These are phyloP conservation scores for Drosophila subsilvestris DNA, from an alignment of 2,888 invertebrate genomes.

Conservation along the genomic window DNA sequence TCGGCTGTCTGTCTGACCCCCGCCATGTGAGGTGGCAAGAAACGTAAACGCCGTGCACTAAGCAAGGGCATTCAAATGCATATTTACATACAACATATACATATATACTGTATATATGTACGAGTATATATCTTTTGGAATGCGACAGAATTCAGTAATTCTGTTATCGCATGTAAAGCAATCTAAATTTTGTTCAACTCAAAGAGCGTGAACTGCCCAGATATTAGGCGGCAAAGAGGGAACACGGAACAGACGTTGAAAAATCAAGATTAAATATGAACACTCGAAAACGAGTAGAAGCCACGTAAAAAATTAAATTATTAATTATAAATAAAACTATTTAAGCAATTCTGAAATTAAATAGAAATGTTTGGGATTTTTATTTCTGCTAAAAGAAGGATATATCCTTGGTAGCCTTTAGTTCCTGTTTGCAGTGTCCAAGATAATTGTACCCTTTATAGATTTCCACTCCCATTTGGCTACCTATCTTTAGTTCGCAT, in stretches of 20 bases:
- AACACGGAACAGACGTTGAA: neutral
- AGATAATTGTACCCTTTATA: neutral
- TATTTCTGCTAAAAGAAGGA: too few relatives aligned
- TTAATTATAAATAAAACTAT: neutral
- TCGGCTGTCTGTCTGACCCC: neutral
- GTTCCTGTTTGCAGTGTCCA: neutral
- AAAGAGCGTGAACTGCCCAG: conserved; percentile 22
- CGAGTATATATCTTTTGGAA: conserved; percentile 1
- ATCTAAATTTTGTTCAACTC: conserved; percentile 42
- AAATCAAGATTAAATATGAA: neutral
- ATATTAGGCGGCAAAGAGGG: conserved; percentile 7
- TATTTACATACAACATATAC: neutral
- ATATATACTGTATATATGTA: too few relatives aligned
- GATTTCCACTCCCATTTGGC: neutral
- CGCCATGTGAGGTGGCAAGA: conserved; percentile 16
- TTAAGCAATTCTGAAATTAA: neutral
- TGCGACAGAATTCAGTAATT: conserved; percentile 32
- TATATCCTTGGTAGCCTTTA: too few relatives aligned
- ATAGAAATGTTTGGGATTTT: neutral
- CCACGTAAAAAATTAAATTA: neutral
- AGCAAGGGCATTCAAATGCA: conserved; percentile 43
- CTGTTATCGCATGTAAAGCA: conserved; percentile 47
- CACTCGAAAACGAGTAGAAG: neutral
- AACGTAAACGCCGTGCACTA: conserved; percentile 31
- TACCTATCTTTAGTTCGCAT: neutral